Conservation (phyloP, 2,888 invertebrate species). For the Mythimna lalbum region DNA sequence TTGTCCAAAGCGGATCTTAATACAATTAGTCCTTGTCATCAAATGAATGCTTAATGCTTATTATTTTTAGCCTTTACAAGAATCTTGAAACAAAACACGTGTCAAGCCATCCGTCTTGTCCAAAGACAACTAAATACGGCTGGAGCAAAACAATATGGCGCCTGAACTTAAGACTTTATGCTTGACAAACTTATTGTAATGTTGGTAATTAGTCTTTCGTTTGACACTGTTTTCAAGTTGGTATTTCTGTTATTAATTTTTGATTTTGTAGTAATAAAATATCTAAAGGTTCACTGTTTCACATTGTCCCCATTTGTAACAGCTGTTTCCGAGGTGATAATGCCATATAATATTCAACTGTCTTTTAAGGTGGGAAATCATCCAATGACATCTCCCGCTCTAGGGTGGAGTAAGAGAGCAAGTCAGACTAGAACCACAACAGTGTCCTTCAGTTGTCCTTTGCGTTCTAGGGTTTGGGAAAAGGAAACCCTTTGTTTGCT, state of each 20-base stretch:
- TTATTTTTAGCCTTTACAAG: conserved; percentile 54
- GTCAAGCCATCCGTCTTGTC: conserved; percentile 59
- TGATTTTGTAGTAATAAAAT: not conserved
- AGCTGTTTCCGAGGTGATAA: too few species aligned
- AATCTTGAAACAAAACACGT: conserved; percentile 55
- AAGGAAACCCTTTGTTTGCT: too few species aligned
- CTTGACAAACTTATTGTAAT: conserved; percentile 34
- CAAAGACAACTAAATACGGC: conserved; percentile 51
- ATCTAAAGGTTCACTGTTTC: not conserved
- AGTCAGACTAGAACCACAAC: too few species aligned
- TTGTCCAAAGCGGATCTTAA: conserved; percentile 18
- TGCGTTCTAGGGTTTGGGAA: too few species aligned
- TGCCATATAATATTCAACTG: too few species aligned
- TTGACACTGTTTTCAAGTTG: conserved; percentile 7
- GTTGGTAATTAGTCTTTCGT: conserved; percentile 28
- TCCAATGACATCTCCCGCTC: too few species aligned
- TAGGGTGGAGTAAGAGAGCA: too few species aligned
- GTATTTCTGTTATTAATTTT: conserved; percentile 7
- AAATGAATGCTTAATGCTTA: conserved; percentile 48
- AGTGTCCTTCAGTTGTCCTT: too few species aligned
- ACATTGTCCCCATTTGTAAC: not conserved
- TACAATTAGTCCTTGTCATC: conserved; percentile 53
- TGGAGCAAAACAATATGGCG: conserved; percentile 55
- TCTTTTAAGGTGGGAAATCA: too few species aligned
- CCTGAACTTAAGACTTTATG: conserved; percentile 33